phyloP scores from a whole-genome alignment of 2,797 vertebrate species.

The Myoxocephalus aenaeus region DNA sequence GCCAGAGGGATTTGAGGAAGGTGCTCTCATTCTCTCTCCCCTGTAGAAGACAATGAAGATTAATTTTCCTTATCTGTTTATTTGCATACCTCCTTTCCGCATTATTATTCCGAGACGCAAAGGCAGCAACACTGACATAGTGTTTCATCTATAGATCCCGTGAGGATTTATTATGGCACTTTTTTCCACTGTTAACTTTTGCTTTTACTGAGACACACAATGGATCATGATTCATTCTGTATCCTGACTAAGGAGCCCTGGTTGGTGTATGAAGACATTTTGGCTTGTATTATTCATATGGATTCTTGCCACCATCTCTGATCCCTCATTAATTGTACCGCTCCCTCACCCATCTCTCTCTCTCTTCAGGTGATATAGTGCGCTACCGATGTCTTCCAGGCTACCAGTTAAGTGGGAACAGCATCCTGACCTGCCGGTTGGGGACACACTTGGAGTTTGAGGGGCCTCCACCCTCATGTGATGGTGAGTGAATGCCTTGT shows the following conservation, averaged over 20 bases:
- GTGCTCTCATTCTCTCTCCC: conserved; percentile 55
- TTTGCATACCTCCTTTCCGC: conserved; percentile 49
- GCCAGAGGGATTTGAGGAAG: conserved; percentile 50
- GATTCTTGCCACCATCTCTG: conserved; percentile 15
- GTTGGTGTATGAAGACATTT: conserved; percentile 6
- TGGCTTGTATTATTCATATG: not conserved
- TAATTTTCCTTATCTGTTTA: conserved; percentile 55
- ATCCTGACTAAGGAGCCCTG: conserved; percentile 2
- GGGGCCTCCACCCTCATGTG: conserved; percentile 94
- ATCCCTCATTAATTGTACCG: not conserved
- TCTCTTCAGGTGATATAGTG: conserved; percentile 91
- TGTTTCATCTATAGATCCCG: conserved; percentile 35
- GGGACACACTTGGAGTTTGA: conserved; percentile 94
- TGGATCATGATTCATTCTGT: conserved; percentile 30
- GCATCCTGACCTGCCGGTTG: conserved; percentile 93
- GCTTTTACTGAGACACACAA: conserved; percentile 28
- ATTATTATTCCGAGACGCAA: conserved; percentile 53
- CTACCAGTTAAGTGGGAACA: conserved; percentile 92
- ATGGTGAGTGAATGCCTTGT: conserved; percentile 84
- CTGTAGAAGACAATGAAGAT: conserved; percentile 51
- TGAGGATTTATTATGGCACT: conserved; percentile 36
- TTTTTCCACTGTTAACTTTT: conserved; percentile 25
- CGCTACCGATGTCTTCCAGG: conserved; percentile 95
- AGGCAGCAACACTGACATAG: conserved; percentile 33
- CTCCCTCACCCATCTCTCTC: conserved; percentile 9